These are phyloP conservation scores for Apaloderma vittatum DNA, from an alignment of 2,113 vertebrate species.

Conservation along the genomic window DNA sequence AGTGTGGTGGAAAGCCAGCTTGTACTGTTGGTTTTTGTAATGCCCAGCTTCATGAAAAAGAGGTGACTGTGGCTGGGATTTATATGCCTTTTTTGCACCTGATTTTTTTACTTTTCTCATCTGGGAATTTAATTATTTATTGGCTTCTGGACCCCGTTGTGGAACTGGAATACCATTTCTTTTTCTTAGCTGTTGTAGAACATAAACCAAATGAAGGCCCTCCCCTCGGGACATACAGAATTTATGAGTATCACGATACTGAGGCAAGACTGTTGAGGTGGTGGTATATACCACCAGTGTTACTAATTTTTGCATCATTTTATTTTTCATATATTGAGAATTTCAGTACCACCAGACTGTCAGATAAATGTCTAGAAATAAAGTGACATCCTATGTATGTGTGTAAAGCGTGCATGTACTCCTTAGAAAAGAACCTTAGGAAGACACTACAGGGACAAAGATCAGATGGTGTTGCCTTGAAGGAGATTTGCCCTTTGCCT, in stretches of 20 bases:
- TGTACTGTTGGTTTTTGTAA: not conserved
- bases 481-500: not conserved
- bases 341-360: not conserved
- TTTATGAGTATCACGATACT: not conserved
- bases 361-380: not conserved
- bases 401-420: not conserved
- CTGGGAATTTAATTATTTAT: not conserved
- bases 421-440: not conserved
- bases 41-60: not conserved
- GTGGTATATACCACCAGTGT: not conserved
- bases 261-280: not conserved
- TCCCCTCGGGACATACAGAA: not conserved
- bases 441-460: not conserved
- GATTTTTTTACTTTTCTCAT: not conserved
- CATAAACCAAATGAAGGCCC: not conserved
- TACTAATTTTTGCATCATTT: not conserved
- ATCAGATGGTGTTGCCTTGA: not conserved
- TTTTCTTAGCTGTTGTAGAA: not conserved
- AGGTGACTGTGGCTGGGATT: fast-evolving
- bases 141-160: not conserved
- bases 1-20: not conserved
- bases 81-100: not conserved
- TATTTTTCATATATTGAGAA: not conserved
- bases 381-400: not conserved
- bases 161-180: not conserved